Base-by-base conservation (phyloP, 2,797 vertebrate species). In the Danio kyathit region DNA sequence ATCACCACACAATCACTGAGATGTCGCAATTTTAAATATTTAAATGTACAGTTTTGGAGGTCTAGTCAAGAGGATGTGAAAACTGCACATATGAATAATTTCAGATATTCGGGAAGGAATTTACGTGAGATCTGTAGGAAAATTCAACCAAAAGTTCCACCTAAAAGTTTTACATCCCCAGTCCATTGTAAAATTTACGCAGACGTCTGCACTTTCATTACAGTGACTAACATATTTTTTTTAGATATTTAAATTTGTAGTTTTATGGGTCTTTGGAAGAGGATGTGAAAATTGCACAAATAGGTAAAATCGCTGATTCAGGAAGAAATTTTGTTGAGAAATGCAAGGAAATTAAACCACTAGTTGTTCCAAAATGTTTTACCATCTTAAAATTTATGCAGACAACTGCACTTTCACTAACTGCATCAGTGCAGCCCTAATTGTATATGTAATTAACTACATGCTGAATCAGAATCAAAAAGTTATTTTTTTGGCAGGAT, bases 221-320 rank as follows among this genome's bases (percentile, higher is more conserved):
- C 29, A 29, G 29, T 29, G 29, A 29, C 29, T 29, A 29, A 29
- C 29, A 29, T 29, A 1, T 29, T 29, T 29, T 29, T 1, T 29
- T 29, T 29, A 1, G 3, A 29, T 29, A 29, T 29, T 29, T 29
- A 29, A 29, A 29, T 29, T 29, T 29, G 29, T 29, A 29, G 29
- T 29, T 29, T 29, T 3, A 29, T 29, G 29, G 29, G 29, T 29
- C 29, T 29, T 29, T 29, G 29, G 29, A 29, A 3, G 29, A 77
- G 81, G 74, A 85, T 77, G 77, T 80, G 60, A 56, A 85, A 41
- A 49, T 44, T 85, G 75, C 56, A 41, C 13, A 4, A 61, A 52
- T 7, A 5, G 5, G 8, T 4, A 29, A 52, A 52, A 71, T 61
- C 9, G 6, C 10, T 9, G 51, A 72, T 29, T 52, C 1, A 2